A percentile compares a stretch with the other conserved stretches of the same genome.
Conservation (phyloP, 1,140 invertebrate genomes). For the Marisa cornuarietis region DNA sequence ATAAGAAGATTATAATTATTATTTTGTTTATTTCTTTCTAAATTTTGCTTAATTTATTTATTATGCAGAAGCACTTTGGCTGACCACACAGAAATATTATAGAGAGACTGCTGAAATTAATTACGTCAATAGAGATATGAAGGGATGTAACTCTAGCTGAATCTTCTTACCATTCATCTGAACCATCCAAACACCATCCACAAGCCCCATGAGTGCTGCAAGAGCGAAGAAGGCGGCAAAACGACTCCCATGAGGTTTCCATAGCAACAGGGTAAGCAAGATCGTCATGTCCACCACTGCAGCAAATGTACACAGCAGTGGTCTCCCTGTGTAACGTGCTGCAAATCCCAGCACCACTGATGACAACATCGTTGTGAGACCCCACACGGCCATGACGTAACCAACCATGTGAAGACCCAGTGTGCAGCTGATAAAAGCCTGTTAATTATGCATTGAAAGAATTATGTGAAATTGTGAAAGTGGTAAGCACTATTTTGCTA, state of each 20-base stretch:
- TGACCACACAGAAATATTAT: no score
- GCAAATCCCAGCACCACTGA: conserved; percentile 84
- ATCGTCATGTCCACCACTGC: conserved; percentile 24
- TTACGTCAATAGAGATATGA: no score
- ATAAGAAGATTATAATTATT: no score
- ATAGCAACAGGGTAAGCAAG: conserved; percentile 66
- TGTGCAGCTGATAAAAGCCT: conserved; percentile 92
- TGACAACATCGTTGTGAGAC: conserved; percentile 78
- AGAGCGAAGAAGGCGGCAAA: conserved; percentile 87
- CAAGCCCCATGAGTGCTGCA: conserved; percentile 90
- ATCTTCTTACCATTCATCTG: conserved; percentile 85
- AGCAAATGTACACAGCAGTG: conserved; percentile 79
- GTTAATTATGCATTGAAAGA: conserved; percentile 51
- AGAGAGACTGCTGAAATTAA: no score
- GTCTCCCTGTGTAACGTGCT: conserved; percentile 88
- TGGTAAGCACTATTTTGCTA: neutral
- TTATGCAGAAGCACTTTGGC: no score
- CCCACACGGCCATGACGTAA: conserved; percentile 94
- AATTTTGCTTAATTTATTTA: no score
- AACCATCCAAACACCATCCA: conserved; percentile 94
- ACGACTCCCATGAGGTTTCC: conserved; percentile 82
- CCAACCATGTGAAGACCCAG: conserved; percentile 88
- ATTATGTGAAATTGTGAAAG: neutral
- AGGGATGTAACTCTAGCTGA: no score
- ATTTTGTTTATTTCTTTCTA: no score